Evolutionary conservation across 2,797 vertebrate species (phyloP).

Genomic region (Heterohyrax brucei): DNA sequence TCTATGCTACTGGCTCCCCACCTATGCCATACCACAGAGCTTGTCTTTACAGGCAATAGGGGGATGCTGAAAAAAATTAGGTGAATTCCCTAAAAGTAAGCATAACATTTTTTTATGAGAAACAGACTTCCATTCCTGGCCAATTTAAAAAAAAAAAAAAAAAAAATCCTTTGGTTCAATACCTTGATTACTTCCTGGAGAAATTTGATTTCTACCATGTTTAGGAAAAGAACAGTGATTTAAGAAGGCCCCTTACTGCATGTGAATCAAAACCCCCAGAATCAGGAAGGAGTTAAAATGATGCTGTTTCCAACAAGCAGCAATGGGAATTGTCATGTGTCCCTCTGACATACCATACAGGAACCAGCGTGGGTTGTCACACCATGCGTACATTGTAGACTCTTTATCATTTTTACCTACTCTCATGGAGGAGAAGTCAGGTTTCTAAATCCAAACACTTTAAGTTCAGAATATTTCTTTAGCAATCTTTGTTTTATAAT

Average conservation of each 20-base stretch:
- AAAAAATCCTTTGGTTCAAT: constrained; percentile 43
- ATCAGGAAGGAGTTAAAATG: background rate
- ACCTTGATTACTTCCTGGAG: constrained; percentile 47
- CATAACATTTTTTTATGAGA: constrained; percentile 45
- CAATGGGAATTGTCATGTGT: background rate
- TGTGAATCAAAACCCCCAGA: constrained; percentile 25
- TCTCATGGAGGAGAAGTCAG: background rate
- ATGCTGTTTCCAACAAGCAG: background rate
- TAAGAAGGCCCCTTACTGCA: background rate
- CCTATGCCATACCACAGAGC: background rate
- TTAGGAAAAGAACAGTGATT: constrained; percentile 60
- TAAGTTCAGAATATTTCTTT: constrained; percentile 68
- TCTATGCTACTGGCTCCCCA: background rate
- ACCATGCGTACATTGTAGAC: background rate
- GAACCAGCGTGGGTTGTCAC: background rate
- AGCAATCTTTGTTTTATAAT: constrained; percentile 72
- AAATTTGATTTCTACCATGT: constrained; percentile 51
- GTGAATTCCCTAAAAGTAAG: constrained; percentile 44
- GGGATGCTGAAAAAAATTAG: constrained; percentile 1
- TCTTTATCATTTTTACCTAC: background rate
- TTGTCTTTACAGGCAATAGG: background rate
- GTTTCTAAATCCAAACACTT: constrained; percentile 58
- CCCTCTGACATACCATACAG: background rate
- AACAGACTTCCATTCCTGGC: constrained; percentile 52
- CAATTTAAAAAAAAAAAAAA: background rate